Percentiles rank a stretch among this genome's conserved stretches.
phyloP scores from a whole-genome alignment of 2,797 vertebrate species.

The Clamator glandarius region DNA sequence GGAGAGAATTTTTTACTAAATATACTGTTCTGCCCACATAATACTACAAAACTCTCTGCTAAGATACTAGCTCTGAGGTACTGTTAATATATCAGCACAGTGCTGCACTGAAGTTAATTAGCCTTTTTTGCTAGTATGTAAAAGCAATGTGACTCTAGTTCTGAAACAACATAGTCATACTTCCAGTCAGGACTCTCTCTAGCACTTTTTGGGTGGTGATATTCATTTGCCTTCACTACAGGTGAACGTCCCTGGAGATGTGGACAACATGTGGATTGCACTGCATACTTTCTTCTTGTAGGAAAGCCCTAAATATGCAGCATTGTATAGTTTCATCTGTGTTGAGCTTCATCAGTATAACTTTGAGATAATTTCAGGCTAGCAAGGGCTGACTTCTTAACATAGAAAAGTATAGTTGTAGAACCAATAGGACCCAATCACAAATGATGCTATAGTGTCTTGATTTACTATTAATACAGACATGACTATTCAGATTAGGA shows the following conservation, averaged over 20 bases:
- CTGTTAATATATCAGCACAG: background rate
- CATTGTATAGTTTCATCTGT: background rate
- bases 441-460: background rate
- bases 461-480: background rate
- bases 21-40: background rate
- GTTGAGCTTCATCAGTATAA: background rate
- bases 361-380: background rate
- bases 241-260: background rate
- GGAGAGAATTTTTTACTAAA: background rate
- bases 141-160: background rate
- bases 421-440: background rate
- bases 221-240: background rate
- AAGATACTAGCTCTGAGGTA: background rate
- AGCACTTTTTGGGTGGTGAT: background rate
- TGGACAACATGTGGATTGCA: rapidly evolving
- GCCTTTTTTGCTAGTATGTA: background rate
- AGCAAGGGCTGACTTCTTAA: background rate
- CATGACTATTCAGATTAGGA: background rate
- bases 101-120: background rate
- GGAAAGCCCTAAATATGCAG: background rate
- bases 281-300: background rate
- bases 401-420: background rate
- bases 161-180: background rate
- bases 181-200: background rate
- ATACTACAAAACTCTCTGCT: background rate